Evolutionary conservation across 2,113 vertebrate species (phyloP).

Genomic region (Pteropus alecto): DNA sequence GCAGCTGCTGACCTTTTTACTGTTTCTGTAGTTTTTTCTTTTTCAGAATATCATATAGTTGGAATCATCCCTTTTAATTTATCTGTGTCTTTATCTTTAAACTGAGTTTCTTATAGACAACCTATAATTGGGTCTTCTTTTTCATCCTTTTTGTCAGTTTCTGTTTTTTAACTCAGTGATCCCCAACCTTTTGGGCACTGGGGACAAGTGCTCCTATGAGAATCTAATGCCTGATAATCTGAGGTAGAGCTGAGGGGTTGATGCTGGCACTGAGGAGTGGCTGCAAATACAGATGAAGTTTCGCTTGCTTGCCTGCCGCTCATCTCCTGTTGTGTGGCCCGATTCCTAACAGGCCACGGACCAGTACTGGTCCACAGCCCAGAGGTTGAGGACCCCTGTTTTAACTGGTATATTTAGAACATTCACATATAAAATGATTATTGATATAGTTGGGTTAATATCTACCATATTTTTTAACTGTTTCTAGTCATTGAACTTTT

Average conservation of each 20-base stretch:
- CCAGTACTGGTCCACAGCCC: too few relatives aligned
- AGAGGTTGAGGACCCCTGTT: background rate
- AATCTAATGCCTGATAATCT: too few relatives aligned
- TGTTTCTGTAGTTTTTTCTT: background rate
- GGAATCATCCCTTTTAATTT: background rate
- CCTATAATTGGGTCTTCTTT: background rate
- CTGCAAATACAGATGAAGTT: too few relatives aligned
- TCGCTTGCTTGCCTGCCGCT: too few relatives aligned
- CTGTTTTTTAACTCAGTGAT: background rate
- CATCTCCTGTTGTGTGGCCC: too few relatives aligned
- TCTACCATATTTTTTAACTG: background rate
- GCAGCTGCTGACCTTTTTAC: background rate
- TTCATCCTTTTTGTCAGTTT: background rate
- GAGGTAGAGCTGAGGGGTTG: too few relatives aligned
- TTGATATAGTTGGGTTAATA: background rate
- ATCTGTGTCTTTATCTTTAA: background rate
- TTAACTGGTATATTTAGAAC: background rate
- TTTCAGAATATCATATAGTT: background rate
- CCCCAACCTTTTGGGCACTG: too few relatives aligned
- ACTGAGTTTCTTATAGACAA: background rate
- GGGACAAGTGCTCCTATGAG: too few relatives aligned
- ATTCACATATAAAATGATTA: background rate
- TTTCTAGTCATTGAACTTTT: background rate
- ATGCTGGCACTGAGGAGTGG: too few relatives aligned
- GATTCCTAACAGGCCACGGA: too few relatives aligned